Evolutionary conservation across 2,888 invertebrate species (phyloP).

Genomic region (Cantharis nigra): DNA sequence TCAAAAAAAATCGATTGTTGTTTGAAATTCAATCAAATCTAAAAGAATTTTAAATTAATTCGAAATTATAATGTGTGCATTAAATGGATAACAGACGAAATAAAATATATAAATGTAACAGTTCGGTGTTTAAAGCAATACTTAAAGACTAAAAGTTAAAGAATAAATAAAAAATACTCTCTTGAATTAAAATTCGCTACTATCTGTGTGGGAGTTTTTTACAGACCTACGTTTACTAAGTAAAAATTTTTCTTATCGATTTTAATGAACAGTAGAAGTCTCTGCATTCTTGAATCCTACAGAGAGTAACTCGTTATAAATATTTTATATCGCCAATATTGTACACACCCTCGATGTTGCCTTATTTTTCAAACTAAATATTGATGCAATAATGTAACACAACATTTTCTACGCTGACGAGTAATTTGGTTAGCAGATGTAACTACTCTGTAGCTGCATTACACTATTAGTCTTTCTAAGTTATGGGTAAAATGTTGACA

Average conservation of each 20-base stretch:
- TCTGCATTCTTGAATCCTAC: not conserved
- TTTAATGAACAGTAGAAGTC: not conserved
- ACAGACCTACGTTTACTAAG: not conserved
- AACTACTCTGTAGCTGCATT: not conserved
- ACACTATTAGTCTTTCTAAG: not conserved
- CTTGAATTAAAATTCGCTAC: too few relatives aligned
- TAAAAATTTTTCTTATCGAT: not conserved
- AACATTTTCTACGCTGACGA: not conserved
- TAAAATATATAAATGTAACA: too few relatives aligned
- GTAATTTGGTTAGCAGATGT: not conserved
- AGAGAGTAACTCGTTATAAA: not conserved
- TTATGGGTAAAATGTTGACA: constrained; percentile 4
- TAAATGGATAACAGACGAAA: too few relatives aligned
- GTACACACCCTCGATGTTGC: not conserved
- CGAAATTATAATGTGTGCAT: too few relatives aligned
- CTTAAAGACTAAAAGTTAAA: too few relatives aligned
- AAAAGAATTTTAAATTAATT: too few relatives aligned
- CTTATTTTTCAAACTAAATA: not conserved
- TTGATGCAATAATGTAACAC: not conserved
- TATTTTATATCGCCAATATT: not conserved
- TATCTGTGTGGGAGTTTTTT: not conserved
- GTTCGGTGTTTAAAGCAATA: too few relatives aligned
- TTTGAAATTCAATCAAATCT: too few relatives aligned
- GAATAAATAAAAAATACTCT: too few relatives aligned
- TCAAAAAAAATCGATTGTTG: too few relatives aligned